These are phyloP conservation scores for Antrozous pallidus DNA, from an alignment of 2,797 vertebrate species.

Conservation along the genomic window DNA sequence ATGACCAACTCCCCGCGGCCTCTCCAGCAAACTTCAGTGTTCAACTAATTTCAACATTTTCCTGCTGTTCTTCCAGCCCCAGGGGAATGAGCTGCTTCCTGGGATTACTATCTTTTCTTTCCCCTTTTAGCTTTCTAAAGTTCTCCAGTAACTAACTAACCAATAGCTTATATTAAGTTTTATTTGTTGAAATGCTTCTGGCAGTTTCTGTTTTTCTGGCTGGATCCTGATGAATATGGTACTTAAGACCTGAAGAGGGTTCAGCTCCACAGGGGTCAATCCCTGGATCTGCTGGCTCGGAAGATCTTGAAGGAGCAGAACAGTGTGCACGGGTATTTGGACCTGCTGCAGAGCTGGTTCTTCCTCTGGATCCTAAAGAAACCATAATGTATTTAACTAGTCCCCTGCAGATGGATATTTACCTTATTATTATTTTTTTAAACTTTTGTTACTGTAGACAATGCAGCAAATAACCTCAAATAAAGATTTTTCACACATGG, in stretches of 20 bases:
- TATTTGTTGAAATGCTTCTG: constrained; percentile 3
- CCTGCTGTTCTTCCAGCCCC: not conserved
- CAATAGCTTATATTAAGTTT: not conserved
- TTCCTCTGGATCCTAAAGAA: not conserved
- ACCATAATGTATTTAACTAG: not conserved
- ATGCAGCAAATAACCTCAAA: constrained; percentile 4
- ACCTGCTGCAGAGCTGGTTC: not conserved
- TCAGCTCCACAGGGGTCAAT: not conserved
- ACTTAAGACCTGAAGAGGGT: not conserved
- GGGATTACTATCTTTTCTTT: not conserved
- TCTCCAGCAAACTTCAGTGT: not conserved
- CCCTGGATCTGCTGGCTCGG: not conserved
- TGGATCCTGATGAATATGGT: not conserved
- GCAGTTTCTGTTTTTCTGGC: constrained; percentile 19
- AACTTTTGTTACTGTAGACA: not conserved
- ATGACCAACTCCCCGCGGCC: not conserved
- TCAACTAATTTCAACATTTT: not conserved
- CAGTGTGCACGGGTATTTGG: not conserved
- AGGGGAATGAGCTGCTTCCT: not conserved
- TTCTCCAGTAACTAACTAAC: not conserved
- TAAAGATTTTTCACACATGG: not conserved
- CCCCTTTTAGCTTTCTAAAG: not conserved
- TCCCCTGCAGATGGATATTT: not conserved
- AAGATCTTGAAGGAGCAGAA: not conserved
- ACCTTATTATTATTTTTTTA: not conserved